phyloP scores from a whole-genome alignment of 1,140 invertebrate genomes.

The Oedothorax gibbosus region DNA sequence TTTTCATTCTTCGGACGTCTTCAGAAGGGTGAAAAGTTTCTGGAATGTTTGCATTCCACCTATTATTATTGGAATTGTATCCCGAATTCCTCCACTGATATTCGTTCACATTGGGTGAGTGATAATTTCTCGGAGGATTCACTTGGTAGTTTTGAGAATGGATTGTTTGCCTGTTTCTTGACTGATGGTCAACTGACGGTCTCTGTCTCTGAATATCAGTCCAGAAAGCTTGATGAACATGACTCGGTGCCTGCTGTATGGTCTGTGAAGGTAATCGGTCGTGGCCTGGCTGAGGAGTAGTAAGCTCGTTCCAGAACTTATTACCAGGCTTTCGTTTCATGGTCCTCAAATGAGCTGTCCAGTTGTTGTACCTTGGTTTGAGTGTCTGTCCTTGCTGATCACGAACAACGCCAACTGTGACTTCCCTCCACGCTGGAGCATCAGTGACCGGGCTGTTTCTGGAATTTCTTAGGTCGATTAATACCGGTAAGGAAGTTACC shows the following conservation, averaged over 20 bases:
- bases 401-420: slow-evolving; percentile 51
- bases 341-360: slow-evolving; percentile 53
- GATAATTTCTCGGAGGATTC: slow-evolving; percentile 36
- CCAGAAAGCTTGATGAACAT: slow-evolving; percentile 40
- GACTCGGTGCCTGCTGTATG: slow-evolving; percentile 40
- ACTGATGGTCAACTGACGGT: not conserved
- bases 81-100: slow-evolving; percentile 39
- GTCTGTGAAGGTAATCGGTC: not conserved
- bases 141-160: slow-evolving; percentile 11
- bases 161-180: not conserved
- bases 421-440: slow-evolving; percentile 46
- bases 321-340: slow-evolving; percentile 26
- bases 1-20: slow-evolving; percentile 23
- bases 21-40: not conserved
- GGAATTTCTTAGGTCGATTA: slow-evolving; percentile 30
- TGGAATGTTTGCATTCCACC: slow-evolving; percentile 29
- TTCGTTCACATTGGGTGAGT: not conserved
- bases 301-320: slow-evolving; percentile 51
- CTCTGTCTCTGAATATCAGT: slow-evolving; percentile 36
- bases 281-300: slow-evolving; percentile 19
- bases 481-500: slow-evolving; percentile 46
- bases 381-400: slow-evolving; percentile 52
- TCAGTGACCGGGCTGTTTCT: slow-evolving; percentile 36
- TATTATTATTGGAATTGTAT: not conserved
- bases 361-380: slow-evolving; percentile 57